Evolutionary conservation across 2,113 vertebrate genomes (phyloP), one percentile per base, ranked within the genome.

Genomic region (Mellivora capensis): DNA sequence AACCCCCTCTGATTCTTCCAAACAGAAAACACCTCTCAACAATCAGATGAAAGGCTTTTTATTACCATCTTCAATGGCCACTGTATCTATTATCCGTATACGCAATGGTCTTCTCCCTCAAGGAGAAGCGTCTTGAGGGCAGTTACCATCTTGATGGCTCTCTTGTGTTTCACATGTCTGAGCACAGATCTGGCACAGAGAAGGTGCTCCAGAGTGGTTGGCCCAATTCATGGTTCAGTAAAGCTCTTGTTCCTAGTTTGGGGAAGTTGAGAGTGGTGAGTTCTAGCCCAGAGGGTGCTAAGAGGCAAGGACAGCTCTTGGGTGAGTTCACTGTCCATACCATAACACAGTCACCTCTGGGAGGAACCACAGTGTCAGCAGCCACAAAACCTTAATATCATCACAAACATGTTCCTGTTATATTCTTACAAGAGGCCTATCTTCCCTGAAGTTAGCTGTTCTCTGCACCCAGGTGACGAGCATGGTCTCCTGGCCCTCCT

Each of bases 81-180:
- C 12, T 18, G 13, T n/a, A 20, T 7, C 13, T 9, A 12, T 76
- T 82, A 1, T 83, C 8, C 76, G n/a, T 17, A 0, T 2, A 1
- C 3, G 11, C 3, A 7, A 3, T 25, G 9, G 29, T 31, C 25
- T 67, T 52, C 42, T 86, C 34, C 54, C 37, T 64, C 4, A 37
- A 23, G 12, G 39, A 74, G 93, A 18, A 47, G 29, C 12, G 7
- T 9, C 54, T 15, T 11, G 6, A 18, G 71, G 37, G 31, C 12
- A 5, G 0, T n/a, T 3, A 12, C 42, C 5, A 1, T 1, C 6
- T 5, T 59, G 13, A 0, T 20, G 44, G 67, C 61, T 52, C 29
- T 11, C 64, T 44, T 23, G 2, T 0, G 2, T 11, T 72, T 88
- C 37, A 3, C 1, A 9, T 9, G 1, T 1, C 12, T 12, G 20